phyloP scores from a whole-genome alignment of 2,888 invertebrate species.

The Gandaritis pyraliata region DNA sequence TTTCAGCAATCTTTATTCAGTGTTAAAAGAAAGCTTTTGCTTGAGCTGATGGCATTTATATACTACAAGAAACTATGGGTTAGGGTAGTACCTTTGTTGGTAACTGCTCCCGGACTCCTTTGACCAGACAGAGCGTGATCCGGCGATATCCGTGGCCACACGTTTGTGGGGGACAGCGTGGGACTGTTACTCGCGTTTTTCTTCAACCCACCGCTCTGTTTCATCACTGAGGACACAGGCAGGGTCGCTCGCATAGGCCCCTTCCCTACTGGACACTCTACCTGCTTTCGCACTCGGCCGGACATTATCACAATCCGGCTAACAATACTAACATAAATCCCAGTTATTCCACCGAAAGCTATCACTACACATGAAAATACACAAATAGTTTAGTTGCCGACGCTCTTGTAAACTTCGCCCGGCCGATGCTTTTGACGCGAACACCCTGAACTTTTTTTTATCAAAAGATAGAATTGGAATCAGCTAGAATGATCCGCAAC shows the following conservation, averaged over 20 bases:
- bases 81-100: conserved; percentile 86
- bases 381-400: conserved; percentile 63
- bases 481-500: conserved; percentile 46
- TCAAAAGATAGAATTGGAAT: conserved; percentile 31
- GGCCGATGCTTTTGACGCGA: conserved; percentile 37
- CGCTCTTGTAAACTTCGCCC: conserved; percentile 73
- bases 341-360: conserved; percentile 54
- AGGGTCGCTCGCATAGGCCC: conserved; percentile 91
- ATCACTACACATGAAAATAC: conserved; percentile 64
- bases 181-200: conserved; percentile 86
- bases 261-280: conserved; percentile 85
- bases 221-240: conserved; percentile 89
- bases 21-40: too few relatives aligned
- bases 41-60: too few relatives aligned
- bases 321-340: conserved; percentile 52
- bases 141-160: conserved; percentile 88
- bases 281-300: conserved; percentile 87
- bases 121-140: conserved; percentile 88
- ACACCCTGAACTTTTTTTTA: conserved; percentile 19
- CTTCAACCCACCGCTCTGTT: conserved; percentile 85
- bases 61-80: neutral
- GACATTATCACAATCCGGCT: conserved; percentile 75
- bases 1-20: too few relatives aligned
- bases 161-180: conserved; percentile 86
- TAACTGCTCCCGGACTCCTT: conserved; percentile 89